Percentiles rank a stretch among this genome's conserved stretches.
Evolutionary conservation across 2,888 invertebrate species (phyloP).

Genomic region (Pelosia muscerda): DNA sequence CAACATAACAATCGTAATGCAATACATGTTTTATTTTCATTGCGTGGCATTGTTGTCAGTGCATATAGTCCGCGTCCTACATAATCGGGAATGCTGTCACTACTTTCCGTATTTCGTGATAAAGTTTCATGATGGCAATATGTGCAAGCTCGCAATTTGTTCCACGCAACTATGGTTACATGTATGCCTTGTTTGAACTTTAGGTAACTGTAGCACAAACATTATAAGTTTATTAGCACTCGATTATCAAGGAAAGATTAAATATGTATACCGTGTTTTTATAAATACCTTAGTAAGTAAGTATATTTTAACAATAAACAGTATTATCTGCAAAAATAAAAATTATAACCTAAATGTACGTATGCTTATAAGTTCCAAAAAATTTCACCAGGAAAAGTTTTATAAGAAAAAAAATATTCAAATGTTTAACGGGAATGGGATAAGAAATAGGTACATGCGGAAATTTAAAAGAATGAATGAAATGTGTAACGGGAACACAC

Average conservation of each 20-base stretch:
- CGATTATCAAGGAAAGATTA: not conserved
- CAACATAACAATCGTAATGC: not conserved
- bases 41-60: conserved; percentile 9
- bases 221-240: conserved; percentile 17
- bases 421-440: too few species aligned
- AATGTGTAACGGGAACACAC: too few species aligned
- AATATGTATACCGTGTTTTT: not conserved
- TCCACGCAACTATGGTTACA: conserved; percentile 22
- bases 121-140: conserved; percentile 19
- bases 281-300: too few species aligned
- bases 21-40: conserved; percentile 14
- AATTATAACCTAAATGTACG: too few species aligned
- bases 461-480: too few species aligned
- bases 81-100: conserved; percentile 19
- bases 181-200: conserved; percentile 22
- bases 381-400: too few species aligned
- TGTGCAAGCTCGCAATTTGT: conserved; percentile 21
- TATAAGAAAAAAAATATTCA: too few species aligned
- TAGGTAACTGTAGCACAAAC: not conserved
- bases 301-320: too few species aligned
- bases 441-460: too few species aligned
- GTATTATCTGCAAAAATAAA: too few species aligned
- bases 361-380: too few species aligned
- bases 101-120: conserved; percentile 20
- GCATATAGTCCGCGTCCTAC: conserved; percentile 12